Percentiles rank a stretch among this genome's conserved stretches.
phyloP scores from a whole-genome alignment of 2,113 vertebrate genomes.

The Planiliza haematocheilus region DNA sequence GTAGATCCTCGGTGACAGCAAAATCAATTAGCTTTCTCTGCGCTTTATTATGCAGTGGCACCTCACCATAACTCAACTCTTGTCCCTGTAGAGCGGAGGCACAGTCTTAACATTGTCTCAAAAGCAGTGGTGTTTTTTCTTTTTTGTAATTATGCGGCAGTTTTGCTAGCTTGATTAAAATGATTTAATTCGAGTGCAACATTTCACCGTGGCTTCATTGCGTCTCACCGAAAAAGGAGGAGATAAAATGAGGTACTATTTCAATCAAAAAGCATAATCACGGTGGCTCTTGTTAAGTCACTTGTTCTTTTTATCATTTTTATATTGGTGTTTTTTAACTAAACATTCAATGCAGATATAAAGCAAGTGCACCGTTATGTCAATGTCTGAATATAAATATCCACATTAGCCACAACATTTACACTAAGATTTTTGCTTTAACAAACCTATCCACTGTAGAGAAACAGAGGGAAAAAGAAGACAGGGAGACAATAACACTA shows the following conservation, averaged over 20 bases:
- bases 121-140: too few relatives aligned
- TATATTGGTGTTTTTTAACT: too few relatives aligned
- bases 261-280: too few relatives aligned
- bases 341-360: neutral
- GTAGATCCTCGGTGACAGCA: constrained; percentile 70
- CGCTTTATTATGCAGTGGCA: constrained; percentile 48
- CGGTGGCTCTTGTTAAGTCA: too few relatives aligned
- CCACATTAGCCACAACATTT: neutral
- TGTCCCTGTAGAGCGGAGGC: constrained; percentile 31
- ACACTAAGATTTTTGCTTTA: neutral
- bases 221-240: too few relatives aligned
- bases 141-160: too few relatives aligned
- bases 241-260: too few relatives aligned
- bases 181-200: too few relatives aligned
- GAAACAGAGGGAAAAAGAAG: neutral
- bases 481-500: neutral
- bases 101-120: constrained; percentile 41
- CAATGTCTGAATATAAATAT: neutral
- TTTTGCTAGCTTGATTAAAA: too few relatives aligned
- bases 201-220: too few relatives aligned
- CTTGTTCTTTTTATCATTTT: too few relatives aligned
- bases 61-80: constrained; percentile 51
- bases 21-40: constrained; percentile 70
- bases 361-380: neutral
- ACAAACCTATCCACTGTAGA: neutral